A percentile compares a stretch with the other conserved stretches of the same genome.
Conservation (phyloP, 2,113 vertebrate genomes). For the Osmerus eperlanus region DNA sequence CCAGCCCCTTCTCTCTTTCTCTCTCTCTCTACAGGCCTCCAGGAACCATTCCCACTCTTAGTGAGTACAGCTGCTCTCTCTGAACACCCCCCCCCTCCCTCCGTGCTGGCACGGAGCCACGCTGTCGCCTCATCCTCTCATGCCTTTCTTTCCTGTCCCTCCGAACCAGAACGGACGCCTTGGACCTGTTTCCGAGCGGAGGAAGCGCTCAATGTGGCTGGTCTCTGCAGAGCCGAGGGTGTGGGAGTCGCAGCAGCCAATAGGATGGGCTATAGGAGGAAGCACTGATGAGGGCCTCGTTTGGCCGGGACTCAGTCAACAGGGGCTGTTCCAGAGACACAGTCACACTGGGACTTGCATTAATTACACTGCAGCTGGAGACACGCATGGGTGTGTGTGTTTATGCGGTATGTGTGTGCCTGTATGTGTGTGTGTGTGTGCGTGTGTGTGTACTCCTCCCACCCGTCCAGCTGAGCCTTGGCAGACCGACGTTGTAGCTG, state of each 20-base stretch:
- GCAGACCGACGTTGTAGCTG: background rate
- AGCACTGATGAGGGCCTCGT: background rate
- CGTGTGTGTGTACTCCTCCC: background rate
- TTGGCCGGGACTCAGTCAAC: background rate
- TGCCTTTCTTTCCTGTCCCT: conserved; percentile 31
- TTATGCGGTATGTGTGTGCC: background rate
- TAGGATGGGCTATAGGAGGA: background rate
- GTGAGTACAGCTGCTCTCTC: conserved; percentile 32
- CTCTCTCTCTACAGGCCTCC: background rate
- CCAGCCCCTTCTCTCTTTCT: background rate
- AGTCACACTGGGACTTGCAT: conserved; percentile 3
- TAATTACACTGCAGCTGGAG: conserved; percentile 9
- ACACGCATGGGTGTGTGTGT: conserved; percentile 1
- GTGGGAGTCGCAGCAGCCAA: background rate
- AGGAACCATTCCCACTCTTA: conserved; percentile 16
- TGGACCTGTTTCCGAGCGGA: conserved; percentile 1
- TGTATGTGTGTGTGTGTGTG: background rate
- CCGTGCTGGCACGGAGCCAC: conserved; percentile 16
- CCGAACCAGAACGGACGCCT: background rate
- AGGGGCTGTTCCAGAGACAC: conserved; percentile 3
- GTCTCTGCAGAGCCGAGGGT: background rate
- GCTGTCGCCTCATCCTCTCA: conserved; percentile 24
- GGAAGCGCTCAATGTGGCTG: background rate
- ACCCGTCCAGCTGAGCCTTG: conserved; percentile 8
- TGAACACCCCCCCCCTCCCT: conserved; percentile 8